Percentiles rank a stretch among this genome's conserved stretches.
phyloP scores from a whole-genome alignment of 2,888 invertebrate genomes.

The Scaptomyza cyrtandrae region DNA sequence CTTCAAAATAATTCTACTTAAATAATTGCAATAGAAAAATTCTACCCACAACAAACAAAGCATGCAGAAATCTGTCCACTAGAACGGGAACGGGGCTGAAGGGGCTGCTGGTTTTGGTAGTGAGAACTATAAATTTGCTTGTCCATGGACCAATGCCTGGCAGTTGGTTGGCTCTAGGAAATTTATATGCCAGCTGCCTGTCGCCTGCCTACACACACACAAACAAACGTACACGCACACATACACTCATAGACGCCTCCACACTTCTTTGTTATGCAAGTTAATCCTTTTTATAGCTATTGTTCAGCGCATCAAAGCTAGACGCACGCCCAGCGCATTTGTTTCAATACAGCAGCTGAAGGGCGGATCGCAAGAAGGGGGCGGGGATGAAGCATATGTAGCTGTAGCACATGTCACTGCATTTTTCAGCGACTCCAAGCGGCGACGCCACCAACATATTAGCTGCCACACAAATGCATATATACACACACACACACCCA shows the following conservation, averaged over 20 bases:
- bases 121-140: constrained; percentile 64
- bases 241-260: constrained; percentile 15
- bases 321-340: constrained; percentile 67
- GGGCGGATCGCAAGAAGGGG: not conserved
- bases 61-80: constrained; percentile 22
- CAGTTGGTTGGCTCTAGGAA: constrained; percentile 61
- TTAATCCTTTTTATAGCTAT: constrained; percentile 79
- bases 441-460: constrained; percentile 77
- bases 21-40: constrained; percentile 54
- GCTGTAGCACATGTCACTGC: constrained; percentile 79
- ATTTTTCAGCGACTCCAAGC: constrained; percentile 73
- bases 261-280: constrained; percentile 76
- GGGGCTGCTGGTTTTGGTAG: constrained; percentile 8
- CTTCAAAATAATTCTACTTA: constrained; percentile 45
- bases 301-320: constrained; percentile 75
- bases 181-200: constrained; percentile 69
- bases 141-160: constrained; percentile 66
- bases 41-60: constrained; percentile 41
- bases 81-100: not conserved
- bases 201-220: constrained; percentile 41
- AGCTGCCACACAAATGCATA: constrained; percentile 64
- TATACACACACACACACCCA: constrained; percentile 1
- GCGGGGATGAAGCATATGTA: constrained; percentile 25
- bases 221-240: constrained; percentile 4
- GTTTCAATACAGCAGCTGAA: constrained; percentile 55